A percentile compares a stretch with the other conserved stretches of the same genome.
These are phyloP conservation scores for Drosophila subsilvestris DNA, from an alignment of 2,888 invertebrate genomes.

Conservation along the genomic window DNA sequence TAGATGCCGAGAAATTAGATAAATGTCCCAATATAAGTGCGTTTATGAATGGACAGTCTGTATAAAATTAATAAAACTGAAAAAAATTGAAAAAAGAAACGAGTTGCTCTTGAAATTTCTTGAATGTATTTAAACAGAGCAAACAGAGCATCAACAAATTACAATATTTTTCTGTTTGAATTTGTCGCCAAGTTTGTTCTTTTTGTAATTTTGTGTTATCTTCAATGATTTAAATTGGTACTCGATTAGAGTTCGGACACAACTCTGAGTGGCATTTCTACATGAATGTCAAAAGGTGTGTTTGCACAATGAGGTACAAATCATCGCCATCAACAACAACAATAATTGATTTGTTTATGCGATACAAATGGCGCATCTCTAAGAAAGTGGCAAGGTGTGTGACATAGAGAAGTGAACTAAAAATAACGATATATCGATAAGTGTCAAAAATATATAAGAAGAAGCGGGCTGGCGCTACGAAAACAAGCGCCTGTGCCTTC, in stretches of 20 bases:
- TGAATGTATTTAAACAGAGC: neutral
- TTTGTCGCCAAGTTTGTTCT: too few relatives aligned
- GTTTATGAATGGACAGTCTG: constrained; percentile 85
- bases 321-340: too few relatives aligned
- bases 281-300: neutral
- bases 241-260: neutral
- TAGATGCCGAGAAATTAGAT: constrained; percentile 99
- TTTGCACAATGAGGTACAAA: neutral
- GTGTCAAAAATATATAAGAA: too few relatives aligned
- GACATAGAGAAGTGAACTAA: too few relatives aligned
- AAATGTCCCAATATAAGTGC: constrained; percentile 86
- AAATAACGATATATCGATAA: too few relatives aligned
- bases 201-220: too few relatives aligned
- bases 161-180: too few relatives aligned
- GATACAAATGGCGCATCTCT: too few relatives aligned
- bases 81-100: constrained; percentile 80
- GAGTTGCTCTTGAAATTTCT: neutral
- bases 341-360: too few relatives aligned
- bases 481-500: constrained; percentile 38
- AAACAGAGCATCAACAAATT: neutral
- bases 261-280: neutral
- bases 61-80: constrained; percentile 84
- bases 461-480: too few relatives aligned
- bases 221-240: neutral
- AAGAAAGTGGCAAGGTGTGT: too few relatives aligned